Evolutionary conservation across 1,140 invertebrate species (phyloP).

Genomic region (Drosophila paulistorum): DNA sequence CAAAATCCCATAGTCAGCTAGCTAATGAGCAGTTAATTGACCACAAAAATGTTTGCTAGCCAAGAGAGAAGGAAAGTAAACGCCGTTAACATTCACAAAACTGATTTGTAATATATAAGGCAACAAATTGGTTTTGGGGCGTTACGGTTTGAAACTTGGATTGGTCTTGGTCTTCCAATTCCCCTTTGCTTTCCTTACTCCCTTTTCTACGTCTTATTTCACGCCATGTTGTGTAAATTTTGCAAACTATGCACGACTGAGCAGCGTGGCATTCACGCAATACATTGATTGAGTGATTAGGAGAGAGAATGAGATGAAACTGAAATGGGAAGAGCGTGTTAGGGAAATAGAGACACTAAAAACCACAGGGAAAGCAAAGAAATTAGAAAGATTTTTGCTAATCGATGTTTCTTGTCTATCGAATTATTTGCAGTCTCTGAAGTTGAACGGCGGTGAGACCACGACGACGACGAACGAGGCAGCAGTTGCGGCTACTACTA

Average conservation of each 20-base stretch:
- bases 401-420: constrained; percentile 38
- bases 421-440: constrained; percentile 72
- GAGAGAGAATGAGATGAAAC: constrained; percentile 8
- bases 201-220: constrained; percentile 13
- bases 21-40: constrained; percentile 64
- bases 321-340: not conserved
- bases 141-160: constrained; percentile 52
- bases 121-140: constrained; percentile 76
- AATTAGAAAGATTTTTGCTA: constrained; percentile 51
- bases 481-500: constrained; percentile 42
- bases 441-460: constrained; percentile 67
- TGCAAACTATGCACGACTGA: constrained; percentile 67
- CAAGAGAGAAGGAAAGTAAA: constrained; percentile 43
- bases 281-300: constrained; percentile 53
- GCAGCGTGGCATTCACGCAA: constrained; percentile 48
- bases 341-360: constrained; percentile 36
- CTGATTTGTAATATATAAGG: constrained; percentile 64
- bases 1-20: constrained; percentile 16
- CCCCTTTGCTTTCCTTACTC: constrained; percentile 5
- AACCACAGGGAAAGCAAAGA: constrained; percentile 47
- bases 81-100: constrained; percentile 29
- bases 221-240: constrained; percentile 47
- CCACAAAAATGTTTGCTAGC: constrained; percentile 66
- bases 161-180: constrained; percentile 35
- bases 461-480: constrained; percentile 31